A percentile compares a stretch with the other conserved stretches of the same genome.
Conservation (phyloP, 2,888 invertebrate genomes). For the Clanis bilineata region DNA sequence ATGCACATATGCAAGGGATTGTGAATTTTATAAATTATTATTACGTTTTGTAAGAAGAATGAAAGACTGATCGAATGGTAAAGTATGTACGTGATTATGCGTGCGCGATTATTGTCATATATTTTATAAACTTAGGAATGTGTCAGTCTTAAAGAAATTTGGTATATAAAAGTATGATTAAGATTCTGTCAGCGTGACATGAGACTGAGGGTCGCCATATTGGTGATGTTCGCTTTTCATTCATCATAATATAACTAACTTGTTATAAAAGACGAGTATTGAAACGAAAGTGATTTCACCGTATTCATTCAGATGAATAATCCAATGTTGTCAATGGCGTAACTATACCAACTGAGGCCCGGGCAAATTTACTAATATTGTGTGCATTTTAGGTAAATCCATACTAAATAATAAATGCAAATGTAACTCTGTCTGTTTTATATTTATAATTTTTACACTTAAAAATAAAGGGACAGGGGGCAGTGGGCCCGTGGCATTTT, state of each 20-base stretch:
- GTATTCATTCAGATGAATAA: background rate
- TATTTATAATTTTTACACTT: too few relatives aligned
- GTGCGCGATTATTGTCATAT: conserved; percentile 47
- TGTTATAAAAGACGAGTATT: background rate
- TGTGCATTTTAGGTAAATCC: too few relatives aligned
- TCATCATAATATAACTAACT: conserved; percentile 51
- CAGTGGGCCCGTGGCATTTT: too few relatives aligned
- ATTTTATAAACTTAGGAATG: conserved; percentile 72
- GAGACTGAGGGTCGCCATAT: conserved; percentile 76
- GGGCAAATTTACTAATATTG: too few relatives aligned
- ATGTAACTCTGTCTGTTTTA: too few relatives aligned
- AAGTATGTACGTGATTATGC: conserved; percentile 50
- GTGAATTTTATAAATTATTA: conserved; percentile 79
- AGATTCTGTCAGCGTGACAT: conserved; percentile 65
- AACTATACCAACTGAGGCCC: too few relatives aligned
- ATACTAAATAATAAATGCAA: too few relatives aligned
- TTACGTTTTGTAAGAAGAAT: conserved; percentile 72
- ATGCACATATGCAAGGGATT: conserved; percentile 81
- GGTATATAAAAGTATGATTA: conserved; percentile 65
- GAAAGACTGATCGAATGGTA: conserved; percentile 56
- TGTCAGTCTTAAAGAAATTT: conserved; percentile 66
- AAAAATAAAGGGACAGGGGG: too few relatives aligned
- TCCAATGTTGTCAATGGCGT: too few relatives aligned
- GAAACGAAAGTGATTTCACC: background rate
- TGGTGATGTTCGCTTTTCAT: conserved; percentile 65